Percentiles rank a stretch among this genome's conserved stretches.
phyloP scores from a whole-genome alignment of 2,113 vertebrate species.

The Aix galericulata region DNA sequence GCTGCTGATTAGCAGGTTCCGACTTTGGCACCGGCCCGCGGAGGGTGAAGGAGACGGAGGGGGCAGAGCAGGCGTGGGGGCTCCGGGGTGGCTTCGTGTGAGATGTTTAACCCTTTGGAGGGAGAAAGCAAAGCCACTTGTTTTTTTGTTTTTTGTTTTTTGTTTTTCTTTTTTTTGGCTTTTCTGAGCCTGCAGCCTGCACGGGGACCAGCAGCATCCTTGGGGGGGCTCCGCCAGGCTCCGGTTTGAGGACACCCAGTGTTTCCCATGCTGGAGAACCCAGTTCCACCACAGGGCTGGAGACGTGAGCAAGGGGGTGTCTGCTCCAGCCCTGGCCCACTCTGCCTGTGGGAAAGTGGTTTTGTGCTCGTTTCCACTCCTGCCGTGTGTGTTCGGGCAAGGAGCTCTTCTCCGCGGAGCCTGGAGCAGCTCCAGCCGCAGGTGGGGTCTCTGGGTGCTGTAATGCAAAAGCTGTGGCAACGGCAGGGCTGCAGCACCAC shows the following conservation, averaged over 20 bases:
- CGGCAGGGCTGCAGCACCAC: background rate
- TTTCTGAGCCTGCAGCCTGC: background rate
- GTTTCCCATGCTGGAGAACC: too few relatives aligned
- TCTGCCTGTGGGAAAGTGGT: conserved; percentile 57
- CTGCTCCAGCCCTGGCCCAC: background rate
- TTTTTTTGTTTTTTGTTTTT: too few relatives aligned
- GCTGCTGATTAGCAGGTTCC: conserved; percentile 80
- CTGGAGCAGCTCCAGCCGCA: conserved; percentile 54
- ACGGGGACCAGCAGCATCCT: too few relatives aligned
- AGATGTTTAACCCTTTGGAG: conserved; percentile 19
- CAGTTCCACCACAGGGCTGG: too few relatives aligned
- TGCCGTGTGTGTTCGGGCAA: conserved; percentile 60
- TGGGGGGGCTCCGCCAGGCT: too few relatives aligned
- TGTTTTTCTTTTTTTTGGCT: background rate
- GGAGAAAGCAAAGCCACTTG: background rate
- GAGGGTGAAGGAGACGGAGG: conserved; percentile 71
- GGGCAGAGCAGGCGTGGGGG: conserved; percentile 22
- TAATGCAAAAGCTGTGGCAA: conserved; percentile 65
- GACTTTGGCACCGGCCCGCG: conserved; percentile 77
- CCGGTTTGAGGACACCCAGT: too few relatives aligned
- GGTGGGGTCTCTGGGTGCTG: conserved; percentile 30
- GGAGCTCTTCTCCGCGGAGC: conserved; percentile 27
- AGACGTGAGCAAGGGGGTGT: background rate
- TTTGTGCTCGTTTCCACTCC: conserved; percentile 41
- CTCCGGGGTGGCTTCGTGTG: background rate